Percentiles rank a stretch among this genome's conserved stretches.
Evolutionary conservation across 1,140 invertebrate species (phyloP).

Genomic region (Octopus sinensis): DNA sequence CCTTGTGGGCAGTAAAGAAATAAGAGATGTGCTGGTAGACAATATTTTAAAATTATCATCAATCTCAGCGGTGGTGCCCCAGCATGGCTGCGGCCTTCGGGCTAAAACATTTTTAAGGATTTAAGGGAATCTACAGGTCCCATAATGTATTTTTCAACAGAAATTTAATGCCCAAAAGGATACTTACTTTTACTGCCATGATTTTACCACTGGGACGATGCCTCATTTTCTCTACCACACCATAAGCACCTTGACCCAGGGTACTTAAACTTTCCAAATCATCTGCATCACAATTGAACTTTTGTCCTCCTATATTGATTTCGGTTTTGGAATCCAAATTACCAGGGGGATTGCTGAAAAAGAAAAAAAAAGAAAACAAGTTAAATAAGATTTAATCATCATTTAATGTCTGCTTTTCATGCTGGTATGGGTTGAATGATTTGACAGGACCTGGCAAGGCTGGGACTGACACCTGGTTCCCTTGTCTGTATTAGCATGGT

Average conservation of each 20-base stretch:
- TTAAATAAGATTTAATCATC: background rate
- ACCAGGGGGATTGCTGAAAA: conserved; percentile 37
- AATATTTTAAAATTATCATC: no score
- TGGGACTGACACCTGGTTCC: no score
- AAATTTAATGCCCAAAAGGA: background rate
- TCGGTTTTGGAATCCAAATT: conserved; percentile 49
- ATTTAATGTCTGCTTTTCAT: no score
- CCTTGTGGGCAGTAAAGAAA: no score
- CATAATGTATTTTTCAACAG: background rate
- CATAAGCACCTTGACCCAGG: conserved; percentile 90
- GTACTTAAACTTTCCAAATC: conserved; percentile 67
- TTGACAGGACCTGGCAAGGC: no score
- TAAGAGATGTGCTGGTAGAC: no score
- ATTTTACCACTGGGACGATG: conserved; percentile 81
- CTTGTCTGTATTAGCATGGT: no score
- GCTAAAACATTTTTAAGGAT: no score
- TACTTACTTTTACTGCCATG: conserved; percentile 86
- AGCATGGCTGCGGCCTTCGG: no score
- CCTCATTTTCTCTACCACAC: conserved; percentile 93
- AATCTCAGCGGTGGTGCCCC: no score
- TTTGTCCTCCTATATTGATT: conserved; percentile 47
- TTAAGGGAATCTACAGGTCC: no score
- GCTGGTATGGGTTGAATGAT: no score
- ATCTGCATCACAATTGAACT: conserved; percentile 51
- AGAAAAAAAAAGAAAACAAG: conserved; percentile 12